A percentile compares a stretch with the other conserved stretches of the same genome.
phyloP scores from a whole-genome alignment of 2,797 vertebrate species.

The Xyrichtys novacula region DNA sequence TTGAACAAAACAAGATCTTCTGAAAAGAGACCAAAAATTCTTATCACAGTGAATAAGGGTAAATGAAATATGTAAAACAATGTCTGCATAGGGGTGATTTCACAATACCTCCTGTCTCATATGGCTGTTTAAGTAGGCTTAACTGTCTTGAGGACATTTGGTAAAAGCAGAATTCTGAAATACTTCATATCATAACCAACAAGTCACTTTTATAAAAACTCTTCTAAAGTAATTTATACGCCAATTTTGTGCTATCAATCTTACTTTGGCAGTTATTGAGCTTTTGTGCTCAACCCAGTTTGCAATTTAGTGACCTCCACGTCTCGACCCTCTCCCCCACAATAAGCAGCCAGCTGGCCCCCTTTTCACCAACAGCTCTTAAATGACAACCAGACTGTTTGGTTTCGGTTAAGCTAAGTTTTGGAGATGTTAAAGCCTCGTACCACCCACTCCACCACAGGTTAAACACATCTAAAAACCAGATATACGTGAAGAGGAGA shows the following conservation, averaged over 20 bases:
- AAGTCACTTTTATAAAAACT: not conserved
- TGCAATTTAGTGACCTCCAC: constrained; percentile 19
- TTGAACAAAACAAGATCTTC: no score
- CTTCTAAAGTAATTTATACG: constrained; percentile 7
- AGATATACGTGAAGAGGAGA: not conserved
- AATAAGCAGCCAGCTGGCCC: constrained; percentile 74
- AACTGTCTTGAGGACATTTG: not conserved
- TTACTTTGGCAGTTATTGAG: constrained; percentile 64
- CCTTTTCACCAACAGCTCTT: constrained; percentile 35
- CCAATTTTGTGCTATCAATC: constrained; percentile 50
- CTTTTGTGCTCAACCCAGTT: constrained; percentile 36
- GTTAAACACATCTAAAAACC: constrained; percentile 3
- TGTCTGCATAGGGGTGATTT: no score
- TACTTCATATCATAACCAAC: no score
- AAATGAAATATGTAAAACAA: no score
- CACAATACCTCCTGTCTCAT: no score
- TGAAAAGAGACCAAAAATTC: no score
- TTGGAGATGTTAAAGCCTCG: constrained; percentile 15
- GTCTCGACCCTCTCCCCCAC: constrained; percentile 34
- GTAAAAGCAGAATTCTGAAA: constrained; percentile 13
- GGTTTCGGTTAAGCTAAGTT: constrained; percentile 38
- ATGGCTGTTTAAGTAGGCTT: no score
- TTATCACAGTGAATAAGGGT: no score
- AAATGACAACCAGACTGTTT: constrained; percentile 44
- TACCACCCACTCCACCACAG: not conserved